phyloP scores from a whole-genome alignment of 1,140 invertebrate genomes.

The Heterodera schachtii region DNA sequence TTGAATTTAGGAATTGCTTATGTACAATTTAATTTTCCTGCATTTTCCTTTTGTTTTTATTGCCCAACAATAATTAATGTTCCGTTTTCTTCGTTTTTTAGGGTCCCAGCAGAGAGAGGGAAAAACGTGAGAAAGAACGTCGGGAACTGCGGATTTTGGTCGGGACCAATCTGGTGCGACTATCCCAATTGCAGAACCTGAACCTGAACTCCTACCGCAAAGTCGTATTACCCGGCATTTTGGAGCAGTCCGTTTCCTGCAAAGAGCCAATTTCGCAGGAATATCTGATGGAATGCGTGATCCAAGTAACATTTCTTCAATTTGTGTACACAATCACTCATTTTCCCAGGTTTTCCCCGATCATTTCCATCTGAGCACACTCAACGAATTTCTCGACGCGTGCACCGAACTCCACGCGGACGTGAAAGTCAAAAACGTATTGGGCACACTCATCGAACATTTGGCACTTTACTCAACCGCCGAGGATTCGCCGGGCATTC shows the following conservation, averaged over 20 bases:
- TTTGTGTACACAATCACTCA: neutral
- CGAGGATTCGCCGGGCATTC: conserved; percentile 76
- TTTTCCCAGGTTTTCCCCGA: conserved; percentile 86
- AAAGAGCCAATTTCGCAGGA: conserved; percentile 97
- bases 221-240: conserved; percentile 67
- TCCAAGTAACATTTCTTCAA: conserved; percentile 76
- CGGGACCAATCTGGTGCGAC: conserved; percentile 87
- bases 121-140: conserved; percentile 89
- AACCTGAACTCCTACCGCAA: conserved; percentile 89
- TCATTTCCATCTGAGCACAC: conserved; percentile 93
- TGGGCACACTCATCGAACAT: conserved; percentile 92
- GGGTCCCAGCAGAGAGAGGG: conserved; percentile 85
- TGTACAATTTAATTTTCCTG: neutral
- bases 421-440: conserved; percentile 89
- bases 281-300: conserved; percentile 99
- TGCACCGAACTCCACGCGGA: conserved; percentile 91
- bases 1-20: too few relatives aligned
- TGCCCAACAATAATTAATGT: too few relatives aligned
- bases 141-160: conserved; percentile 84
- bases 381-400: conserved; percentile 91
- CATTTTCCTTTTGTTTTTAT: neutral
- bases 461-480: conserved; percentile 68
- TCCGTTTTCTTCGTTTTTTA: conserved; percentile 16
- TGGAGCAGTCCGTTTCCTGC: conserved; percentile 96
- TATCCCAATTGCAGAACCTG: conserved; percentile 93